phyloP scores from a whole-genome alignment of 1,140 invertebrate genomes.

The Bathynomus jamesi region DNA sequence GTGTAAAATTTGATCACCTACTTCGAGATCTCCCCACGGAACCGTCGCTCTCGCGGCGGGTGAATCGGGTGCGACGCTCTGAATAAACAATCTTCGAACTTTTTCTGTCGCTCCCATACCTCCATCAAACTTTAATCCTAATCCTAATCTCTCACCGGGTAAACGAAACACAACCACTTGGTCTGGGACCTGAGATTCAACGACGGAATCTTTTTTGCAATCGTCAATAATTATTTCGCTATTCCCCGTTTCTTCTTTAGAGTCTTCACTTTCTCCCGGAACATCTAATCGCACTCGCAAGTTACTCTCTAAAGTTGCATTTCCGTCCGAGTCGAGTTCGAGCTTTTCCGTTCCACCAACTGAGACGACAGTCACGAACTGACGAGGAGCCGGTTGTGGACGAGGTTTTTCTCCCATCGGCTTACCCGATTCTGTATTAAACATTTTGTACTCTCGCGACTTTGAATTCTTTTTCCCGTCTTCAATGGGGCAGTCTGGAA shows the following conservation, averaged over 20 bases:
- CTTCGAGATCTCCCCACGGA: constrained; percentile 66
- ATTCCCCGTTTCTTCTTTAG: neutral
- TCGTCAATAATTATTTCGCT: too few species aligned
- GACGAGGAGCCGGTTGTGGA: constrained; percentile 8
- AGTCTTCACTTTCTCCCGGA: neutral
- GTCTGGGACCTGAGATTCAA: constrained; percentile 21
- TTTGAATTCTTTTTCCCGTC: neutral
- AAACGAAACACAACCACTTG: constrained; percentile 66
- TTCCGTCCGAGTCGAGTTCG: constrained; percentile 2
- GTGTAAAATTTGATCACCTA: constrained; percentile 79
- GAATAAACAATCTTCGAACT: constrained; percentile 67
- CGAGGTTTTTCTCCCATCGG: too few species aligned
- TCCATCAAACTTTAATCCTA: constrained; percentile 85
- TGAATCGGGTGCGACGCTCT: constrained; percentile 78
- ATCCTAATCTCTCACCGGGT: constrained; percentile 78
- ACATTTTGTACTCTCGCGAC: too few species aligned
- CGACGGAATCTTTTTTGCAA: neutral
- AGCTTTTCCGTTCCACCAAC: constrained; percentile 20
- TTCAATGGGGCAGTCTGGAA: neutral
- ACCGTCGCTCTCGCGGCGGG: constrained; percentile 69
- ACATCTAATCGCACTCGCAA: constrained; percentile 9
- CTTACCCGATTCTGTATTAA: too few species aligned
- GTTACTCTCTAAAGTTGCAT: constrained; percentile 13
- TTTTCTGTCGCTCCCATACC: constrained; percentile 58
- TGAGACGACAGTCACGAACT: constrained; percentile 34